These are phyloP conservation scores for Ormyrus thymus DNA, from an alignment of 2,888 invertebrate genomes.

Conservation along the genomic window DNA sequence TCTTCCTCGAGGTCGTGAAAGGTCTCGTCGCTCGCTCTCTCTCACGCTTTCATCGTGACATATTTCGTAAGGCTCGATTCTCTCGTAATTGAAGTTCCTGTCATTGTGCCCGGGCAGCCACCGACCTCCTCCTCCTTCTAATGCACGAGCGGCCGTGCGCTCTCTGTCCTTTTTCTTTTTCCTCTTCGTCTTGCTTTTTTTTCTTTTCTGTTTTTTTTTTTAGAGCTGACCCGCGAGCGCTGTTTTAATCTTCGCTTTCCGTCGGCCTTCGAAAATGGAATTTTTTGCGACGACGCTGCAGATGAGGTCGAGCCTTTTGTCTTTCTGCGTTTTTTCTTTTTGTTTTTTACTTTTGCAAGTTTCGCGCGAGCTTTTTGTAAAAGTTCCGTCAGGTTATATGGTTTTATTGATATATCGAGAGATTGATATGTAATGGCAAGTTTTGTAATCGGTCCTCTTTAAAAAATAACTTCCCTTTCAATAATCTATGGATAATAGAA, in stretches of 20 bases:
- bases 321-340: constrained; percentile 5
- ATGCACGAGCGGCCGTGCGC: constrained; percentile 21
- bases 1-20: constrained; percentile 57
- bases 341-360: not conserved
- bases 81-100: constrained; percentile 57
- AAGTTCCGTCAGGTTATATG: not conserved
- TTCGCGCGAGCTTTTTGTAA: not conserved
- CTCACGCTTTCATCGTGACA: constrained; percentile 58
- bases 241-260: constrained; percentile 43
- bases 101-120: constrained; percentile 45
- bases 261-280: constrained; percentile 39
- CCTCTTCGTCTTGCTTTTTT: not conserved
- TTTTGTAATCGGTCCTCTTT: too few species aligned
- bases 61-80: constrained; percentile 56
- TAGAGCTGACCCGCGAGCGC: constrained; percentile 31
- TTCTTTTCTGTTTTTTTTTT: constrained; percentile 10
- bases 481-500: too few species aligned
- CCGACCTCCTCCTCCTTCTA: constrained; percentile 24
- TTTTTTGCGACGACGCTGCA: not conserved
- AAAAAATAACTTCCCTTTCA: too few species aligned
- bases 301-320: not conserved
- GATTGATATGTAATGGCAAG: too few species aligned
- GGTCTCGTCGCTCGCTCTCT: constrained; percentile 37
- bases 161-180: not conserved
- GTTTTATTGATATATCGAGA: not conserved